phyloP scores from a whole-genome alignment of 2,888 invertebrate genomes.

The Cordilura impudica region DNA sequence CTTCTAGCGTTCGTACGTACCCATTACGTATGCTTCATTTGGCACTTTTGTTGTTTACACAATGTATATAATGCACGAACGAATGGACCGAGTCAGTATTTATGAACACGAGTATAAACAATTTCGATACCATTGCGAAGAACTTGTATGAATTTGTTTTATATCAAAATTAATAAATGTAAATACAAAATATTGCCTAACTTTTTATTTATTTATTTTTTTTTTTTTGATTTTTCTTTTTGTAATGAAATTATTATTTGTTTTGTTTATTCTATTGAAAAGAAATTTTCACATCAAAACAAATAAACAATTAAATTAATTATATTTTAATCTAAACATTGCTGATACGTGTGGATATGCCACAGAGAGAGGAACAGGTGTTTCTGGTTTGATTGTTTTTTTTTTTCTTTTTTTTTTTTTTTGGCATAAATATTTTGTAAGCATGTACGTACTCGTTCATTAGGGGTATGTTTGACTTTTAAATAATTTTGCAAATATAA shows the following conservation, averaged over 20 bases:
- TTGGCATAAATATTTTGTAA: too few species aligned
- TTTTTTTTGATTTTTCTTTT: background rate
- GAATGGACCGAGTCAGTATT: background rate
- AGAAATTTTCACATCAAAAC: background rate
- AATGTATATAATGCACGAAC: background rate
- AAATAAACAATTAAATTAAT: background rate
- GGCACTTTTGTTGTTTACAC: background rate
- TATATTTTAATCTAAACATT: too few species aligned
- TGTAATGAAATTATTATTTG: background rate
- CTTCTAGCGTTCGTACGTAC: background rate
- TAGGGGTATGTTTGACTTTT: too few species aligned
- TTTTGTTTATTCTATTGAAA: background rate
- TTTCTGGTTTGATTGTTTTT: too few species aligned
- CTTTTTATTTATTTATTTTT: too few species aligned
- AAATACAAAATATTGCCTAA: too few species aligned
- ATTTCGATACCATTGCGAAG: background rate
- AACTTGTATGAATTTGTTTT: background rate
- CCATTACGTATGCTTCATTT: background rate
- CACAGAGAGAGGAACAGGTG: too few species aligned
- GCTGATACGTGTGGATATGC: too few species aligned
- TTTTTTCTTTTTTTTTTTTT: too few species aligned
- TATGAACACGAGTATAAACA: conserved; percentile 2
- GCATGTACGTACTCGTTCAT: too few species aligned
- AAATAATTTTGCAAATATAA: too few species aligned
- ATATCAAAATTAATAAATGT: background rate